Evolutionary conservation across 2,888 invertebrate genomes (phyloP).

Genomic region (Margaritifera margaritifera): DNA sequence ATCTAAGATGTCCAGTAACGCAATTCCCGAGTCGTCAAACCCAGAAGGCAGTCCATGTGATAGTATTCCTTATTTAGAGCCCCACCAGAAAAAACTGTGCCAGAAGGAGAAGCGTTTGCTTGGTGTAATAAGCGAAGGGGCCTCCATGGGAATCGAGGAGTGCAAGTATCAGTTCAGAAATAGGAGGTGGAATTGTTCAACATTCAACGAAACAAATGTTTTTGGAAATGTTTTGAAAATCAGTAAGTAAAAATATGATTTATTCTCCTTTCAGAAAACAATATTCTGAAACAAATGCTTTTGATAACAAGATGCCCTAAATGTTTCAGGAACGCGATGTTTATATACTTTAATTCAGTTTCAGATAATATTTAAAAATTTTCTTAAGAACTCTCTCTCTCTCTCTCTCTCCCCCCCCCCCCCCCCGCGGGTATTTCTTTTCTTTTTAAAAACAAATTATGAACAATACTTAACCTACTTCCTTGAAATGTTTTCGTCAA

Average conservation of each 20-base stretch:
- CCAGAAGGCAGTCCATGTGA: constrained; percentile 75
- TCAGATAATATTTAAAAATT: too few species aligned
- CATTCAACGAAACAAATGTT: constrained; percentile 84
- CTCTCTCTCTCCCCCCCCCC: too few species aligned
- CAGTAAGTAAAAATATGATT: constrained; percentile 78
- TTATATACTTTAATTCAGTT: too few species aligned
- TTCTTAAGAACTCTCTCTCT: too few species aligned
- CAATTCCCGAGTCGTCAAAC: constrained; percentile 77
- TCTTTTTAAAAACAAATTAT: too few species aligned
- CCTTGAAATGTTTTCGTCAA: too few species aligned
- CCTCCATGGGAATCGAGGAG: constrained; percentile 87
- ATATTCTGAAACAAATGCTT: too few species aligned
- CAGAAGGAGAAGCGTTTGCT: constrained; percentile 82
- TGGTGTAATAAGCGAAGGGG: constrained; percentile 80
- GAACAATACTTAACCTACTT: too few species aligned
- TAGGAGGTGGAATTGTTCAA: constrained; percentile 92
- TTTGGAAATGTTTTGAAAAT: constrained; percentile 89
- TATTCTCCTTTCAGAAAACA: too few species aligned
- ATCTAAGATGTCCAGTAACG: constrained; percentile 56
- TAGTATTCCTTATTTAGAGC: constrained; percentile 81
- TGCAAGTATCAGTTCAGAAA: constrained; percentile 91
- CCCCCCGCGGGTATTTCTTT: too few species aligned
- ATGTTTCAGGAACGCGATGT: too few species aligned
- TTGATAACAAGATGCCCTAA: too few species aligned
- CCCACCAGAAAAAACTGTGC: constrained; percentile 83